Evolutionary conservation across 2,888 invertebrate genomes (phyloP), one percentile per base, ranked within the genome.

Genomic region (Zhuqinia jingwanae): DNA sequence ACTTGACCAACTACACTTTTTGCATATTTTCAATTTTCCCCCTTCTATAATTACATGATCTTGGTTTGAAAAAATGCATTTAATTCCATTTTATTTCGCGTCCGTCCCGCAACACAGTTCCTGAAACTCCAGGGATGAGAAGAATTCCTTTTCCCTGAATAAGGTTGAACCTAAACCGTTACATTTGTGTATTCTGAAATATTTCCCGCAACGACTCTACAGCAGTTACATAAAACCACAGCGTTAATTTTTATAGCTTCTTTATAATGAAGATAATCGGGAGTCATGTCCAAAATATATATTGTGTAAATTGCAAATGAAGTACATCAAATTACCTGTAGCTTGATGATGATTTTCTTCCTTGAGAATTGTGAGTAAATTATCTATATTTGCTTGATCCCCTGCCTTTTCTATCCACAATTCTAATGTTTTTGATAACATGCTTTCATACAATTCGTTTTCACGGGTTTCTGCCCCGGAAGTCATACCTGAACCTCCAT

Each of bases 341-440:
- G 84, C 84, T 58, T 79, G 73, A 60, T 83, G 73, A 70, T 78
- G 68, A 65, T 84, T 84, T 58, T 75, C 80, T n/a, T 87, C 80
- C 30, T 80, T 58, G 0, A 87, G 25, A 50, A 75, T 53, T 15
- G 65, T 22, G 1, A 75, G 36, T 8, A 87, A 56, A n/a, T 70
- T 42, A 11, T 87, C 82, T 53, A 83, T 76, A 22, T 68, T 77
- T 17, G 78, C 70, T 25, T 78, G 15, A 42, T 76, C 70, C 0
- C 79, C 85, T 58, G 79, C 53, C 50, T 58, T 47, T 75, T 75
- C 76, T 17, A 79, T 13, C 89, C 89, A 89, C 50, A 89, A 30
- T 65, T 89, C 85, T 42, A 89, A 65, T 36, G 89, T 87, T 50
- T 85, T 87, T 47, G 22, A 53, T 22, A 87, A 27, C 25, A 89